phyloP scores from a whole-genome alignment of 1,140 invertebrate genomes.

The Forficula auricularia region DNA sequence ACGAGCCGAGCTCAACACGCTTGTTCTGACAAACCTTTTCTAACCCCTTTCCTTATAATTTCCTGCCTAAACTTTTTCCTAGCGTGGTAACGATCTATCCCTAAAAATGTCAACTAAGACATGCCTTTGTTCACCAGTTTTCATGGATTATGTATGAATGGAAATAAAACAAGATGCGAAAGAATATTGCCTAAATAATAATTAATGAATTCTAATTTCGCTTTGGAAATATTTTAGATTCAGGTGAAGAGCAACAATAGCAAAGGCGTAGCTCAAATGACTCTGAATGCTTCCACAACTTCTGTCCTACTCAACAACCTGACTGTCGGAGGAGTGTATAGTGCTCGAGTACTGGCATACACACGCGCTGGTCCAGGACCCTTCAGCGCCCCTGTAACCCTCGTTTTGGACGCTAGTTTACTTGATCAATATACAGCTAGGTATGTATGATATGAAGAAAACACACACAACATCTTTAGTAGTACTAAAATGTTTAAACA shows the following conservation, averaged over 20 bases:
- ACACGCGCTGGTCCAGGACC: conserved; percentile 51
- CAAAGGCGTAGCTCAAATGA: conserved; percentile 47
- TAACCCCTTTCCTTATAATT: too few species aligned
- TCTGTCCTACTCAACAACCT: conserved; percentile 54
- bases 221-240: conserved; percentile 38
- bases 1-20: too few species aligned
- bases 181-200: too few species aligned
- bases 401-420: conserved; percentile 38
- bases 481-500: not conserved
- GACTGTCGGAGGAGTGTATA: conserved; percentile 49
- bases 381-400: conserved; percentile 38
- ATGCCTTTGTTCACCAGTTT: too few species aligned
- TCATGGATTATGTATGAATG: too few species aligned
- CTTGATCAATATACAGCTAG: conserved; percentile 8
- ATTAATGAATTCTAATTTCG: not conserved
- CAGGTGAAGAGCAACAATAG: conserved; percentile 43
- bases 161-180: too few species aligned
- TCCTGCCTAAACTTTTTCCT: too few species aligned
- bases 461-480: not conserved
- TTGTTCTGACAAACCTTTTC: too few species aligned
- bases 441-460: not conserved
- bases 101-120: too few species aligned
- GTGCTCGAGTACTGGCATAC: conserved; percentile 51
- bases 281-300: conserved; percentile 51
- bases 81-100: too few species aligned